Conservation (phyloP, 2,797 vertebrate genomes). For the Alcedo atthis region DNA sequence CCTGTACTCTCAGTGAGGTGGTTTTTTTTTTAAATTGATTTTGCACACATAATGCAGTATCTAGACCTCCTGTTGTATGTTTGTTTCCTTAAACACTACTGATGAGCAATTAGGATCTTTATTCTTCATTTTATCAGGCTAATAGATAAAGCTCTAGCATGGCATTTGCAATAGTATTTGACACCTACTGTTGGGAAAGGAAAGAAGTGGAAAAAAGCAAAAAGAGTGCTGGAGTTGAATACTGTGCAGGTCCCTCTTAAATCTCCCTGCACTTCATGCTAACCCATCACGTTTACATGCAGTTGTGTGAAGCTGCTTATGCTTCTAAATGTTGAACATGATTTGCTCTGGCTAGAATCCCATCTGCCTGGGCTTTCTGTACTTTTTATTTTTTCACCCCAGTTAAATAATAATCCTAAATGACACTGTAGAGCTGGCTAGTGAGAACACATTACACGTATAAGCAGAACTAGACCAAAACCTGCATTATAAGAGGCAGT, state of each 20-base stretch:
- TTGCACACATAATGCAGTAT: neutral
- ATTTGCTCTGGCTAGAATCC: neutral
- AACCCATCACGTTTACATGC: neutral
- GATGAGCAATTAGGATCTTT: neutral
- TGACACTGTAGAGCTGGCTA: neutral
- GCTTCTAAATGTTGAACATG: neutral
- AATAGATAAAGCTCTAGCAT: neutral
- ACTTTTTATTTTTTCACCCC: neutral
- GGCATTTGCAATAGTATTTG: rapidly evolving
- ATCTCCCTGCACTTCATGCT: neutral
- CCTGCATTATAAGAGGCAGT: neutral
- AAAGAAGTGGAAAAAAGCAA: neutral
- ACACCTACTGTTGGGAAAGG: neutral
- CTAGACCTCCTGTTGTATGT: neutral
- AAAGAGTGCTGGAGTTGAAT: neutral
- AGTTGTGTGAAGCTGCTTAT: rapidly evolving
- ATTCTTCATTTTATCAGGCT: neutral
- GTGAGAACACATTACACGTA: neutral
- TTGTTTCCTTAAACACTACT: neutral
- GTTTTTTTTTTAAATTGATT: neutral
- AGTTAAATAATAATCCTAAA: neutral
- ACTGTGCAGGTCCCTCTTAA: too few species aligned
- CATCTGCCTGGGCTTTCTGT: neutral
- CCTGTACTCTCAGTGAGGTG: neutral
- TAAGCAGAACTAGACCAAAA: neutral